These are phyloP conservation scores for Selenia dentaria DNA, from an alignment of 2,888 invertebrate species.

Conservation along the genomic window DNA sequence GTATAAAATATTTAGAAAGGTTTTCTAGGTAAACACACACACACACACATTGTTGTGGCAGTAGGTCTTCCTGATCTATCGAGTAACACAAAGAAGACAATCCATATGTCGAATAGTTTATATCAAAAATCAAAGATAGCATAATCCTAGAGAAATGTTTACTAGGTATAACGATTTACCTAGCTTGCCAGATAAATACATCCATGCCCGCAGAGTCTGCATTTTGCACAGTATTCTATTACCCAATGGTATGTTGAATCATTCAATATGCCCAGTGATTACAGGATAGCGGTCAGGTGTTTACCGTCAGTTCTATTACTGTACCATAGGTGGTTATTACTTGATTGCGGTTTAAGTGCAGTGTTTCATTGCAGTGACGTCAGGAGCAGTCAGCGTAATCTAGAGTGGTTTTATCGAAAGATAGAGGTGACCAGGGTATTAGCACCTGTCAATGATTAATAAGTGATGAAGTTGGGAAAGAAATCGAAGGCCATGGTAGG, in stretches of 20 bases:
- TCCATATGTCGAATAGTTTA: too few species aligned
- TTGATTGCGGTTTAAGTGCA: slow-evolving; percentile 36
- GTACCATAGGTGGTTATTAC: slow-evolving; percentile 29
- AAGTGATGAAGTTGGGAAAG: slow-evolving; percentile 26
- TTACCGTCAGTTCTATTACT: slow-evolving; percentile 20
- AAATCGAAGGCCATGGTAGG: background rate
- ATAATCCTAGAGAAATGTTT: too few species aligned
- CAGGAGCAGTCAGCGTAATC: slow-evolving; percentile 50
- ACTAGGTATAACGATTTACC: too few species aligned
- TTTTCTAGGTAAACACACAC: too few species aligned
- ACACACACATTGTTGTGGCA: too few species aligned
- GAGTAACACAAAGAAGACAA: too few species aligned
- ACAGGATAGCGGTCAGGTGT: slow-evolving; percentile 26
- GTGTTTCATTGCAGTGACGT: slow-evolving; percentile 50
- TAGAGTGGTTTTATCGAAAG: slow-evolving; percentile 67
- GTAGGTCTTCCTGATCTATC: too few species aligned
- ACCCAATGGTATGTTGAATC: slow-evolving; percentile 8
- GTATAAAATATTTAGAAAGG: too few species aligned
- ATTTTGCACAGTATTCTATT: slow-evolving; percentile 14
- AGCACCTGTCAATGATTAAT: slow-evolving; percentile 48
- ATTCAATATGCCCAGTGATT: slow-evolving; percentile 7
- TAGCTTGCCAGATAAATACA: slow-evolving; percentile 12
- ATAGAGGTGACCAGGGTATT: slow-evolving; percentile 59
- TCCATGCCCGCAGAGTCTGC: background rate
- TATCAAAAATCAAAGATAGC: too few species aligned